Conservation (phyloP, 53 echinoderm and acorn worm species). For the Patiria pectinifera region DNA sequence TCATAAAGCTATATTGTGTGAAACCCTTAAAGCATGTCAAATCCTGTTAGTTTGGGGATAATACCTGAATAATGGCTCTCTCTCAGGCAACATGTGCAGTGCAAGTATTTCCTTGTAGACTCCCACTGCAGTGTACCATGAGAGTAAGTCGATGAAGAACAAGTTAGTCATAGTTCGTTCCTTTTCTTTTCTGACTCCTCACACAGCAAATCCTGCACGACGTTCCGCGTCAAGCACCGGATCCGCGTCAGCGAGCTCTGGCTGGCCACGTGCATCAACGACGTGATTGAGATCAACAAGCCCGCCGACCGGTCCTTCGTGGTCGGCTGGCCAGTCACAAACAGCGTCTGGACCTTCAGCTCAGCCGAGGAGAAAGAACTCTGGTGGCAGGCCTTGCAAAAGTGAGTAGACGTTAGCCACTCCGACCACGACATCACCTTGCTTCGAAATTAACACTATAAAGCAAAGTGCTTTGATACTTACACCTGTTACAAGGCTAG, state of each 20-base stretch:
- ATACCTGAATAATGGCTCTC: neutral
- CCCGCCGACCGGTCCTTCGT: conserved; percentile 88
- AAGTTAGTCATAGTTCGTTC: neutral
- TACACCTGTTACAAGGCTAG: no score
- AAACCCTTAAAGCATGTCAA: neutral
- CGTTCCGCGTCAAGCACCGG: conserved; percentile 84
- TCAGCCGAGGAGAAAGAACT: conserved; percentile 83
- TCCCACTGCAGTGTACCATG: neutral
- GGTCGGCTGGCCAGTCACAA: conserved; percentile 96
- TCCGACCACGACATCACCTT: neutral
- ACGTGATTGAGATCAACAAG: conserved; percentile 85
- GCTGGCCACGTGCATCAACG: conserved; percentile 89
- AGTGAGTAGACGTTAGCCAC: conserved; percentile 67
- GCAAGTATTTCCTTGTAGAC: neutral
- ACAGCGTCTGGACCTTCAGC: conserved; percentile 81
- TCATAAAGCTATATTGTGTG: neutral
- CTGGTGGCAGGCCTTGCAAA: conserved; percentile 91
- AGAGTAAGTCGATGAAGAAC: neutral
- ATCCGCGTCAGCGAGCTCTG: conserved; percentile 91
- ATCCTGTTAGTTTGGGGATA: neutral
- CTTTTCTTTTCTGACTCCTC: neutral
- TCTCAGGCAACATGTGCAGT: neutral
- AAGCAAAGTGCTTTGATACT: neutral
- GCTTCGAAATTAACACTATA: neutral
- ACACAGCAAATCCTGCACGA: conserved; percentile 84